These are phyloP conservation scores for Xyrichtys novacula DNA, from an alignment of 2,797 vertebrate species.

Conservation along the genomic window DNA sequence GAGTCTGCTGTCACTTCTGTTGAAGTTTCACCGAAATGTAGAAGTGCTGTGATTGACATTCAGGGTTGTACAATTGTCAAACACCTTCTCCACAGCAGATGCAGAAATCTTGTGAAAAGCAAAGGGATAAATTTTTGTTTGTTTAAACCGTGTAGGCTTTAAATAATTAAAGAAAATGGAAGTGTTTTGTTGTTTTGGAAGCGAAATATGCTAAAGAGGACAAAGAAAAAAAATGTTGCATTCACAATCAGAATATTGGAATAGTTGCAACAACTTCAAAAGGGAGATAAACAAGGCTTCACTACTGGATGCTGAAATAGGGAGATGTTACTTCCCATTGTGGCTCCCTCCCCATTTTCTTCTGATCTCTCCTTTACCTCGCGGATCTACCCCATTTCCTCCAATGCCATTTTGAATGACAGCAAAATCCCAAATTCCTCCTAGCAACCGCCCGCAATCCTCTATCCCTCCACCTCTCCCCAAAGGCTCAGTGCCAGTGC, in stretches of 20 bases:
- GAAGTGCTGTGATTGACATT: constrained; percentile 16
- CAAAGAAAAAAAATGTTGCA: constrained; percentile 8
- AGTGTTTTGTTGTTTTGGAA: constrained; percentile 13
- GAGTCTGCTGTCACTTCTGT: constrained; percentile 38
- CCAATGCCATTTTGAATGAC: constrained; percentile 46
- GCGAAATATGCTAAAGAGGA: constrained; percentile 25
- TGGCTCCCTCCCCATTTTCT: constrained; percentile 2
- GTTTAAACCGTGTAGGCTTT: constrained; percentile 9
- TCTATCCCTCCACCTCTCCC: constrained; percentile 36
- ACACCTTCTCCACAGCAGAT: constrained; percentile 15
- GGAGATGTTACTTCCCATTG: not conserved
- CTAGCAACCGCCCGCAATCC: constrained; percentile 40
- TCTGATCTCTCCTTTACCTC: constrained; percentile 23
- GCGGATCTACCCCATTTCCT: constrained; percentile 31
- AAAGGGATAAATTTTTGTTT: not conserved
- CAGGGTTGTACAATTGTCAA: not conserved
- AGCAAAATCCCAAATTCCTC: constrained; percentile 35
- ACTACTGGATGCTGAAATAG: constrained; percentile 6
- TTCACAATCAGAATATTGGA: constrained; percentile 28
- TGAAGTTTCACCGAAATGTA: constrained; percentile 37
- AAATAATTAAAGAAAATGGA: constrained; percentile 12
- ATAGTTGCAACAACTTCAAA: constrained; percentile 19
- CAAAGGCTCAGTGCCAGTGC: constrained; percentile 27
- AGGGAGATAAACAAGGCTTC: constrained; percentile 2
- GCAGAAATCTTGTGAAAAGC: not conserved